A percentile compares a stretch with the other conserved stretches of the same genome.
Conservation (phyloP, 2,888 invertebrate species). For the Agrotis segetum region DNA sequence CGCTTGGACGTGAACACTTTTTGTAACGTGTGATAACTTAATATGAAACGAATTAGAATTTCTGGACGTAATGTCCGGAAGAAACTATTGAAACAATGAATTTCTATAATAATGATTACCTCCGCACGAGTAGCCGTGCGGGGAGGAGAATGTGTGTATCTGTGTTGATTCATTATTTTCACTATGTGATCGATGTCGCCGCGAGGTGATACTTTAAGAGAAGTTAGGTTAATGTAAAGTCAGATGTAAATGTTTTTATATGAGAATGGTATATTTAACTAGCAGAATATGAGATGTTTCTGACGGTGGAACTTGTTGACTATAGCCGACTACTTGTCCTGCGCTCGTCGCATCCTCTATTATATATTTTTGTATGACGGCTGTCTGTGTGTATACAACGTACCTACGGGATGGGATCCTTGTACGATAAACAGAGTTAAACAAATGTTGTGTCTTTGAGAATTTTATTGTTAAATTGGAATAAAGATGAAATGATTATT, state of each 20-base stretch:
- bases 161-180: constrained; percentile 58
- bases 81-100: constrained; percentile 60
- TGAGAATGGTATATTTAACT: constrained; percentile 59
- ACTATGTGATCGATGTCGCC: constrained; percentile 57
- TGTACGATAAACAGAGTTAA: constrained; percentile 86
- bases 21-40: constrained; percentile 67
- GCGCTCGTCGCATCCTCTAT: constrained; percentile 56
- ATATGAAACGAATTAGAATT: constrained; percentile 68
- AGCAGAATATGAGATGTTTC: constrained; percentile 58
- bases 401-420: constrained; percentile 83
- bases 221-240: constrained; percentile 53
- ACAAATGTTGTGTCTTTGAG: constrained; percentile 91
- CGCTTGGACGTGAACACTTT: constrained; percentile 56
- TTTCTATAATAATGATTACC: constrained; percentile 50
- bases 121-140: constrained; percentile 47
- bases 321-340: constrained; percentile 64
- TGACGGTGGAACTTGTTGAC: constrained; percentile 50
- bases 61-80: constrained; percentile 48
- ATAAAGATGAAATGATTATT: constrained; percentile 90
- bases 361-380: constrained; percentile 79
- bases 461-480: constrained; percentile 91
- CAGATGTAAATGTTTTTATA: constrained; percentile 65
- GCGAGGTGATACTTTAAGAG: constrained; percentile 49
- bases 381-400: constrained; percentile 71
- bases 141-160: constrained; percentile 55